These are phyloP conservation scores for Melikaiella ostensackeni DNA, from an alignment of 2,888 invertebrate species.

Conservation along the genomic window DNA sequence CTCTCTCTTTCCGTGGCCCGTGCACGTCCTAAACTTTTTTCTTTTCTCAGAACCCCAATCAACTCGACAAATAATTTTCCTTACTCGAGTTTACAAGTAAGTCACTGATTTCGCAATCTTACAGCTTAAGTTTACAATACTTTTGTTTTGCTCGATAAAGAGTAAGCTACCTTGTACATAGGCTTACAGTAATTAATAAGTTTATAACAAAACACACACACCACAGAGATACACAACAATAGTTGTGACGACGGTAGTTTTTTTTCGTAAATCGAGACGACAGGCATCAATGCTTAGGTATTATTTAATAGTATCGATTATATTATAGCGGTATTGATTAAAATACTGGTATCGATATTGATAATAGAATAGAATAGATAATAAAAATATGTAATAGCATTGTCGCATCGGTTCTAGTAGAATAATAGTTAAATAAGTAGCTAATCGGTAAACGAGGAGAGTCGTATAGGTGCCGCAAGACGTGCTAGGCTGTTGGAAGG, in stretches of 20 bases:
- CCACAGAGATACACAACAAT: constrained; percentile 55
- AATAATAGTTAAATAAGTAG: constrained; percentile 74
- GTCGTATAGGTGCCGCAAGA: constrained; percentile 77
- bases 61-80: constrained; percentile 58
- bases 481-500: constrained; percentile 78
- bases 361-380: constrained; percentile 56
- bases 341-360: constrained; percentile 47
- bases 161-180: constrained; percentile 54
- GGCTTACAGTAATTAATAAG: constrained; percentile 55
- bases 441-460: constrained; percentile 76
- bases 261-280: constrained; percentile 46
- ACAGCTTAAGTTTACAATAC: constrained; percentile 57
- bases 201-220: constrained; percentile 52
- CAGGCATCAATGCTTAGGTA: constrained; percentile 66
- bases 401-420: constrained; percentile 60
- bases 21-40: constrained; percentile 73
- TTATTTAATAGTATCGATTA: constrained; percentile 47
- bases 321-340: constrained; percentile 26
- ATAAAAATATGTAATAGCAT: constrained; percentile 69
- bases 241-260: constrained; percentile 45
- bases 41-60: constrained; percentile 49
- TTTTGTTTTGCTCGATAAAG: constrained; percentile 47
- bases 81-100: constrained; percentile 54
- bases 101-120: constrained; percentile 39
- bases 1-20: constrained; percentile 69